Percentiles rank a stretch among this genome's conserved stretches.
These are phyloP conservation scores for Himalopsyche anomala DNA, from an alignment of 2,888 invertebrate species.

Conservation along the genomic window DNA sequence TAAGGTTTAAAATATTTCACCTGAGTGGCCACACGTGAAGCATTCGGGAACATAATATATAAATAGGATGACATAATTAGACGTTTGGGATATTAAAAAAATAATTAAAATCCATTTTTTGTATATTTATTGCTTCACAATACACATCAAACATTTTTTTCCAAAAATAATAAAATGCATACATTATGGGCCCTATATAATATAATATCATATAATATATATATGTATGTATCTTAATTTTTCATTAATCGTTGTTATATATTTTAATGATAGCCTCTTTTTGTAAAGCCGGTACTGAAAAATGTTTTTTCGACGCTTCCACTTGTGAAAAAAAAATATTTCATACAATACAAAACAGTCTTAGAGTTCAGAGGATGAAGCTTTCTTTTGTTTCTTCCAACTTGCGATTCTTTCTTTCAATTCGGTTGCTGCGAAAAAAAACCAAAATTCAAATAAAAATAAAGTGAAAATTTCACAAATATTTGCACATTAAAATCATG, in stretches of 20 bases:
- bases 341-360: conserved; percentile 58
- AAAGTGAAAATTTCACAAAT: neutral
- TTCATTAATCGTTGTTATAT: conserved; percentile 46
- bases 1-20: too few species aligned
- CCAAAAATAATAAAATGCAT: conserved; percentile 74
- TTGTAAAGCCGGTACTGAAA: conserved; percentile 25
- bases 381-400: conserved; percentile 90
- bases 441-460: conserved; percentile 13
- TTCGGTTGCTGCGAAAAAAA: conserved; percentile 82
- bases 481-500: neutral
- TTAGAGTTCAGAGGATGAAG: conserved; percentile 71
- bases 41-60: too few species aligned
- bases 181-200: conserved; percentile 74
- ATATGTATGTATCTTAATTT: conserved; percentile 43
- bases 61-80: too few species aligned
- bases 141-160: conserved; percentile 72
- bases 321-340: conserved; percentile 21
- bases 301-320: conserved; percentile 32
- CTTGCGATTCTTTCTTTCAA: conserved; percentile 90
- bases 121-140: conserved; percentile 50
- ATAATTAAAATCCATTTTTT: neutral
- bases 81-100: too few species aligned
- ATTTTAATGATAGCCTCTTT: conserved; percentile 36
- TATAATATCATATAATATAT: conserved; percentile 66
- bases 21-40: too few species aligned